phyloP scores from a whole-genome alignment of 2,888 invertebrate genomes.

The Campoplex nolae region DNA sequence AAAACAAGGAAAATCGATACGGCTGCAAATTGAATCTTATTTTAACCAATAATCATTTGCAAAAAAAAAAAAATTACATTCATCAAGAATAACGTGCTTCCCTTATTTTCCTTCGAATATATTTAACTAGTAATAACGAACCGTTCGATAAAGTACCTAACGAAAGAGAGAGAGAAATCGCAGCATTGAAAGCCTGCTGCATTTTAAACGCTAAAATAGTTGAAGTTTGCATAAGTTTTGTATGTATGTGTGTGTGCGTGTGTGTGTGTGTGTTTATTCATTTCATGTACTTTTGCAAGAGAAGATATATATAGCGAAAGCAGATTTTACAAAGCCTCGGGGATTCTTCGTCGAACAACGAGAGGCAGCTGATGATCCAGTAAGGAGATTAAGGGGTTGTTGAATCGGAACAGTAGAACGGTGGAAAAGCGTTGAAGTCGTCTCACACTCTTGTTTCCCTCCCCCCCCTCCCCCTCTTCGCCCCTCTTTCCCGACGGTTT shows the following conservation, averaged over 20 bases:
- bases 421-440: constrained; percentile 42
- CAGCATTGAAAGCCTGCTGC: neutral
- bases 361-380: constrained; percentile 47
- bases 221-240: constrained; percentile 11
- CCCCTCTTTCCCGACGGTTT: constrained; percentile 22
- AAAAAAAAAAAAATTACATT: neutral
- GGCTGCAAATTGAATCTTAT: neutral
- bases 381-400: constrained; percentile 58
- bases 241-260: neutral
- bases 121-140: neutral
- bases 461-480: too few relatives aligned
- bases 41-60: neutral
- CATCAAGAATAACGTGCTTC: neutral
- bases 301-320: constrained; percentile 15
- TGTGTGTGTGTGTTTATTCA: neutral
- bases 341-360: constrained; percentile 44
- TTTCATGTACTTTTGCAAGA: constrained; percentile 2
- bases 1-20: neutral
- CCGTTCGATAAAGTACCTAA: neutral
- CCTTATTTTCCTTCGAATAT: neutral
- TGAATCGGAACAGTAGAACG: constrained; percentile 44
- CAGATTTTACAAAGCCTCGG: constrained; percentile 42
- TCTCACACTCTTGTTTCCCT: neutral
- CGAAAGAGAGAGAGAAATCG: neutral
- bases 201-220: constrained; percentile 1